Evolutionary conservation across 2,888 invertebrate species (phyloP).

Genomic region (Pristionchus fissidentatus): DNA sequence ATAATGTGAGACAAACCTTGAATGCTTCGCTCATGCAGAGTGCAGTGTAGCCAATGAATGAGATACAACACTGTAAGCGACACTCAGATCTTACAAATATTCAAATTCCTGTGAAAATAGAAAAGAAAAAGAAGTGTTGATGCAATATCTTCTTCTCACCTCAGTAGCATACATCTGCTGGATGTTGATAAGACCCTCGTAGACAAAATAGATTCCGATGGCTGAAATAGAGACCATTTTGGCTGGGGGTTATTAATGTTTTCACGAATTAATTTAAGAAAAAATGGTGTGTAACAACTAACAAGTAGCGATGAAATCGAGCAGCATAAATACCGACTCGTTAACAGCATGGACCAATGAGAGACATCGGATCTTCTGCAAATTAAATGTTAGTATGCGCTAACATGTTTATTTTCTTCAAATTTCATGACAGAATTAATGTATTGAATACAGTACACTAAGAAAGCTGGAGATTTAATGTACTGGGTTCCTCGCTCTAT

Average conservation of each 20-base stretch:
- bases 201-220: slow-evolving; percentile 31
- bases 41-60: neutral
- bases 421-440: no score
- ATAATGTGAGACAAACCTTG: no score
- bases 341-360: slow-evolving; percentile 10
- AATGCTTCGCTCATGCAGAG: slow-evolving; percentile 26
- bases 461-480: no score
- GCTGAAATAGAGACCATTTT: slow-evolving; percentile 9
- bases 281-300: neutral
- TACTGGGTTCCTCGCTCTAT: no score
- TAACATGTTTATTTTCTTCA: no score
- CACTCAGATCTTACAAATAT: no score
- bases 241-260: neutral
- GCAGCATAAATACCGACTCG: slow-evolving; percentile 17
- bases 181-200: slow-evolving; percentile 1
- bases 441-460: no score
- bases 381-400: no score
- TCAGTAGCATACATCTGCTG: slow-evolving; percentile 12
- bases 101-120: neutral
- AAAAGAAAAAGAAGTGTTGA: neutral
- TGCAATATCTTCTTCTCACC: neutral
- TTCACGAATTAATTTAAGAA: neutral
- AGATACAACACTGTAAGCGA: neutral
- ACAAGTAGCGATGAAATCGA: slow-evolving; percentile 29
- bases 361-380: slow-evolving; percentile 29